Conservation (phyloP, 2,888 invertebrate genomes). For the Urechis unicinctus region DNA sequence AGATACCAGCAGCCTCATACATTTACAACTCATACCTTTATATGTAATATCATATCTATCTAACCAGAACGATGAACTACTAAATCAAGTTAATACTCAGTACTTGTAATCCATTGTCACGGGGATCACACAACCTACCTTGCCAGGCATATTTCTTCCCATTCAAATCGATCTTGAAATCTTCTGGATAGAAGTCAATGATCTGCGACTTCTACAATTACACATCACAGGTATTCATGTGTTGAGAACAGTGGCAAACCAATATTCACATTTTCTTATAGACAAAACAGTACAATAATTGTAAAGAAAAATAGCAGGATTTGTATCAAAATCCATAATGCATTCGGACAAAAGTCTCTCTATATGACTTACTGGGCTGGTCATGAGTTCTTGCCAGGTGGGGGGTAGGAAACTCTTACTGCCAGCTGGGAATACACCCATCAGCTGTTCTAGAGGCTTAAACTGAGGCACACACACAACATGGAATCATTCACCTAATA, state of each 20-base stretch:
- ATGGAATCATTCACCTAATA: not conserved
- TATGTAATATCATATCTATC: no score
- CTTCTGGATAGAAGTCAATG: conserved; percentile 96
- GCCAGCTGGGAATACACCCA: conserved; percentile 99
- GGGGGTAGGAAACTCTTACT: conserved; percentile 87
- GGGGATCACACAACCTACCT: conserved; percentile 32
- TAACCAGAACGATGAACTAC: no score
- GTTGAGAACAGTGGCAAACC: no score
- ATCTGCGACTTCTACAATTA: conserved; percentile 82
- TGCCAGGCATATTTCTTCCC: conserved; percentile 99
- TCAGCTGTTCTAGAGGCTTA: conserved; percentile 93
- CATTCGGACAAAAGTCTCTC: not conserved
- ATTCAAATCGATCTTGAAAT: conserved; percentile 94
- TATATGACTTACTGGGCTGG: not conserved
- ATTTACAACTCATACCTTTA: no score
- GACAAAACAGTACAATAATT: conserved; percentile 9
- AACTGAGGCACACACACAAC: conserved; percentile 59
- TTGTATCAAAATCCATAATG: no score
- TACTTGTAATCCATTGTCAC: no score
- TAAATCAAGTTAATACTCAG: no score
- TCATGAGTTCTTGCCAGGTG: conserved; percentile 90
- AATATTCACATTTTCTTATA: no score
- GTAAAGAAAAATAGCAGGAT: not conserved
- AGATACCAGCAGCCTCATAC: no score
- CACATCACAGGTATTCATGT: no score